Percentiles rank a stretch among this genome's conserved stretches.
Evolutionary conservation across 2,888 invertebrate species (phyloP).

Genomic region (Cheilosia urbana): DNA sequence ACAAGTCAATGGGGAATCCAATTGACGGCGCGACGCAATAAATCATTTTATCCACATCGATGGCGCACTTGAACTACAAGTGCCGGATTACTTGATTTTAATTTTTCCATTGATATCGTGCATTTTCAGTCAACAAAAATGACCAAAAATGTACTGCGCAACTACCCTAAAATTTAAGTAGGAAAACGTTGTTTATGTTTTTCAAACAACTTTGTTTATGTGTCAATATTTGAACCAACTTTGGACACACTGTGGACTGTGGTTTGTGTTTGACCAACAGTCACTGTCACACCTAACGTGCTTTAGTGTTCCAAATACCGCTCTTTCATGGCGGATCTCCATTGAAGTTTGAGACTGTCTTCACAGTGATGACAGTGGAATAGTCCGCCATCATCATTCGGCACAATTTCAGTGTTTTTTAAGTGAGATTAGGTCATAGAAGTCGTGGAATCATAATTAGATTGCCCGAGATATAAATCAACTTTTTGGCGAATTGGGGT

Average conservation of each 20-base stretch:
- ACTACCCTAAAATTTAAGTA: conserved; percentile 25
- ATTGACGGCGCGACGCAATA: conserved; percentile 18
- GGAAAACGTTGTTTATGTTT: conserved; percentile 11
- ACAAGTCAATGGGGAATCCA: conserved; percentile 10
- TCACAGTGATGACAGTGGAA: not conserved
- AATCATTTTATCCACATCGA: conserved; percentile 17
- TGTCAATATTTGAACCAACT: conserved; percentile 40
- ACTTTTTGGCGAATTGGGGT: not conserved
- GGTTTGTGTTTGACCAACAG: conserved; percentile 41
- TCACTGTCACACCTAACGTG: conserved; percentile 33
- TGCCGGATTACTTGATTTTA: conserved; percentile 7
- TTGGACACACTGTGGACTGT: too few relatives aligned
- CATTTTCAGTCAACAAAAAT: conserved; percentile 13
- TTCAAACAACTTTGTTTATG: conserved; percentile 21
- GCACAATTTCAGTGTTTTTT: conserved; percentile 20
- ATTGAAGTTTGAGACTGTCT: not conserved
- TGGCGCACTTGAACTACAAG: conserved; percentile 41
- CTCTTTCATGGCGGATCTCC: conserved; percentile 22
- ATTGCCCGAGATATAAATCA: conserved; percentile 1
- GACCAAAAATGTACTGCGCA: conserved; percentile 6
- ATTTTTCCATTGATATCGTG: not conserved
- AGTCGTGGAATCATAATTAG: conserved; percentile 2
- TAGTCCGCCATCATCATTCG: conserved; percentile 21
- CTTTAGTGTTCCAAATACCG: conserved; percentile 29
- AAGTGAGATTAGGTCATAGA: not conserved